phyloP scores from a whole-genome alignment of 2,888 invertebrate genomes.

The Lasioglossum vierecki region DNA sequence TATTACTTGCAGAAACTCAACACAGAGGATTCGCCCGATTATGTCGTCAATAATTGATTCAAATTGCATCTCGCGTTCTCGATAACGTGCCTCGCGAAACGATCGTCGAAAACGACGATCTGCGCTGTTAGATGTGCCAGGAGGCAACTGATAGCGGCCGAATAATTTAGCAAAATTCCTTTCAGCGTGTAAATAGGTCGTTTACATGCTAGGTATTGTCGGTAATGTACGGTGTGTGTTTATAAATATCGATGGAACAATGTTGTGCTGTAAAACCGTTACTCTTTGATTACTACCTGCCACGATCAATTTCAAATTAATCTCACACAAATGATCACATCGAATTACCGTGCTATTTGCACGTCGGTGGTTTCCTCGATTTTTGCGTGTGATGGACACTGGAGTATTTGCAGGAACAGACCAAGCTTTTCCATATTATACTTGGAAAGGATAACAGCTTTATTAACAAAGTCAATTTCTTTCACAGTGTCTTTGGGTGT shows the following conservation, averaged over 20 bases:
- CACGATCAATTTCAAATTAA: too few relatives aligned
- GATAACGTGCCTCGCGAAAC: conserved; percentile 58
- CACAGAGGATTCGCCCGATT: neutral
- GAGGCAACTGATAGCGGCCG: neutral
- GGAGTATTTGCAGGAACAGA: too few relatives aligned
- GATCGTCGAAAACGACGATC: neutral
- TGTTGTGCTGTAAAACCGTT: too few relatives aligned
- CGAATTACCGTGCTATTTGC: neutral
- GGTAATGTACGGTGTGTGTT: too few relatives aligned
- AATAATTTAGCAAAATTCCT: neutral
- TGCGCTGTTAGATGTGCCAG: neutral
- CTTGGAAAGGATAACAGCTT: too few relatives aligned
- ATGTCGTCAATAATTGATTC: neutral
- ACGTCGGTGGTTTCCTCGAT: too few relatives aligned
- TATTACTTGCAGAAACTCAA: neutral
- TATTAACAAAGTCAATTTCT: too few relatives aligned
- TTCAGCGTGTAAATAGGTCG: neutral
- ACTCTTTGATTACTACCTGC: too few relatives aligned
- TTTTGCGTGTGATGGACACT: neutral
- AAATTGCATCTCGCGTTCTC: neutral
- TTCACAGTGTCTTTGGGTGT: too few relatives aligned
- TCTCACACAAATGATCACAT: neutral
- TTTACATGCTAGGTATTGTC: too few relatives aligned
- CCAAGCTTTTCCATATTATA: too few relatives aligned
- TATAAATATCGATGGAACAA: too few relatives aligned